A percentile compares a stretch with the other conserved stretches of the same genome.
These are phyloP conservation scores for Eurypyga helias DNA, from an alignment of 2,113 vertebrate species.

Conservation along the genomic window DNA sequence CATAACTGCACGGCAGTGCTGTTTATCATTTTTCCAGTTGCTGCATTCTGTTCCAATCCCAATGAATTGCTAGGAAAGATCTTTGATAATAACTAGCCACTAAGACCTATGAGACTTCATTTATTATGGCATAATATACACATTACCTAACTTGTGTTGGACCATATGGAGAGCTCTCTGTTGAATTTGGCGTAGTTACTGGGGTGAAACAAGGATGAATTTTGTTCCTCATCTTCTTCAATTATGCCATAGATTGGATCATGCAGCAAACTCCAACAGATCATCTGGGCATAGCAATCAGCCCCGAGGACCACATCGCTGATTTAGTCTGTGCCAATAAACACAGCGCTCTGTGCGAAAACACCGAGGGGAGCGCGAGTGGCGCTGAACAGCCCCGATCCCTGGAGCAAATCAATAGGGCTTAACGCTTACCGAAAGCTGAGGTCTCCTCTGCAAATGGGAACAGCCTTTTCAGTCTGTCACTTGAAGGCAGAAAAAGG, in stretches of 20 bases:
- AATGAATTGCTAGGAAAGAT: conserved; percentile 55
- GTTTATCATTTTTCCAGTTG: conserved; percentile 61
- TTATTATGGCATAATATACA: conserved; percentile 67
- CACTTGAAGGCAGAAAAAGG: neutral
- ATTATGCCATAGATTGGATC: conserved; percentile 56
- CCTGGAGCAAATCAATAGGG: neutral
- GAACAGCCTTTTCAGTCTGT: neutral
- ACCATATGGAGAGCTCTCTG: conserved; percentile 76
- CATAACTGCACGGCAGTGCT: conserved; percentile 8
- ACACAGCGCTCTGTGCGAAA: neutral
- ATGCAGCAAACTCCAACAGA: conserved; percentile 57
- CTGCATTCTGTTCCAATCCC: conserved; percentile 52
- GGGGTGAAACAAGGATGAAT: conserved; percentile 69
- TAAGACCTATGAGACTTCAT: conserved; percentile 69
- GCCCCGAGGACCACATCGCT: conserved; percentile 44
- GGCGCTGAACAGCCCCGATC: neutral
- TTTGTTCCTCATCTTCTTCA: conserved; percentile 67
- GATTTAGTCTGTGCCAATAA: conserved; percentile 25
- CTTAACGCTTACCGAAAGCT: neutral
- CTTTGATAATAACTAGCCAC: conserved; percentile 61
- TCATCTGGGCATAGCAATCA: conserved; percentile 69
- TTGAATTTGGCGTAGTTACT: conserved; percentile 66
- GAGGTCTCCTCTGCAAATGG: neutral
- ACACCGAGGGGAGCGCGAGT: neutral
- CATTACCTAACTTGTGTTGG: conserved; percentile 65